Conservation (phyloP, 35 echinoderm and acorn worm genomes). For the Strongylocentrotus purpuratus region DNA sequence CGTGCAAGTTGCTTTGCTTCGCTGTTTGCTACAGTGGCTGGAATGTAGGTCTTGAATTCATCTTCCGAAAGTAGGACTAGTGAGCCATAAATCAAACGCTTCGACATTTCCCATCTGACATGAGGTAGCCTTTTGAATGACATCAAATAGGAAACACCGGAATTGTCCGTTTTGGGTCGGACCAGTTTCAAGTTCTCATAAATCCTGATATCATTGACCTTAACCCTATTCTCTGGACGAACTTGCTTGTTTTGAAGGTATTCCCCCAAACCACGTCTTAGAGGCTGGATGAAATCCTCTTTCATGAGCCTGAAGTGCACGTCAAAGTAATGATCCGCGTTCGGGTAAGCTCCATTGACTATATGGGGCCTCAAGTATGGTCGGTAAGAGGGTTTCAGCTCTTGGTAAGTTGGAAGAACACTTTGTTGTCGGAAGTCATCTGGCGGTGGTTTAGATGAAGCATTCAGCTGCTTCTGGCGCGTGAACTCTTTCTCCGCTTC, state of each 20-base stretch:
- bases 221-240: neutral
- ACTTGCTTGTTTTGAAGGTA: slow-evolving; percentile 62
- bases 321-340: slow-evolving; percentile 75
- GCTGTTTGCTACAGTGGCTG: slow-evolving; percentile 65
- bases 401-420: slow-evolving; percentile 63
- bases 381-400: slow-evolving; percentile 52
- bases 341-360: slow-evolving; percentile 60
- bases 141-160: slow-evolving; percentile 61
- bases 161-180: slow-evolving; percentile 29
- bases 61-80: slow-evolving; percentile 65
- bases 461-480: neutral
- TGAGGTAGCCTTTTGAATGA: slow-evolving; percentile 60
- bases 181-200: slow-evolving; percentile 60
- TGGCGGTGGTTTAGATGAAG: slow-evolving; percentile 43
- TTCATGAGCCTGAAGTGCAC: slow-evolving; percentile 77
- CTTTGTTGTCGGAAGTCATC: slow-evolving; percentile 67
- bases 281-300: slow-evolving; percentile 78
- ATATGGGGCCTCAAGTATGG: slow-evolving; percentile 75
- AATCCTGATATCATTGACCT: slow-evolving; percentile 56
- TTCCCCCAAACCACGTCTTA: slow-evolving; percentile 74
- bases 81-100: slow-evolving; percentile 70
- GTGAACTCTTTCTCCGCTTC: slow-evolving; percentile 6
- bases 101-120: slow-evolving; percentile 66
- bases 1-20: slow-evolving; percentile 37
- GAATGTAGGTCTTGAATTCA: slow-evolving; percentile 64